Evolutionary conservation across 2,797 vertebrate species (phyloP).

Genomic region (Clarias fuscus): DNA sequence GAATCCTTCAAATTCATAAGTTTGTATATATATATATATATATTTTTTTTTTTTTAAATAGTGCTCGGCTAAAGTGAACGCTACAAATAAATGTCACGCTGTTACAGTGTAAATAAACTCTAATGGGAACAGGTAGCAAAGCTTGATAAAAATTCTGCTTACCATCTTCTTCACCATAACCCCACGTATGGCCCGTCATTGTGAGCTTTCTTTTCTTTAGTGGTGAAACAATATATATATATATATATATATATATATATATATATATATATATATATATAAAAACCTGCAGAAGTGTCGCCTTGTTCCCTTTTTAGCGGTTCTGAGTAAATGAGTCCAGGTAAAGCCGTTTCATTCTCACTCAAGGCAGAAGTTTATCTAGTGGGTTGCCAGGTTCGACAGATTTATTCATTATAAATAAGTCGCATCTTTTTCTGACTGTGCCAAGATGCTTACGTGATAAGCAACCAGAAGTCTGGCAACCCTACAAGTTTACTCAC

Average conservation of each 20-base stretch:
- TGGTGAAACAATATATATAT: background rate
- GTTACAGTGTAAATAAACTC: background rate
- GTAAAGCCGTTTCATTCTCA: background rate
- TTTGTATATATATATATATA: no score
- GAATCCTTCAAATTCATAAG: background rate
- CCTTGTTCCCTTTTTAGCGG: background rate
- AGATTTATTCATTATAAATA: no score
- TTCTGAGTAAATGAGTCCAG: background rate
- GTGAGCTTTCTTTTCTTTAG: constrained; percentile 14
- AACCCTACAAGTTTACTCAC: background rate
- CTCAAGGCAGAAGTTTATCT: background rate
- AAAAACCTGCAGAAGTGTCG: no score
- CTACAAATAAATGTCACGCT: background rate
- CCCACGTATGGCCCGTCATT: constrained; percentile 90
- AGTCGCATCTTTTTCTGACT: no score
- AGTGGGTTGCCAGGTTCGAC: constrained; percentile 1
- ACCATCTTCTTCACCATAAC: constrained; percentile 93
- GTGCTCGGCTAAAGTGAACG: background rate
- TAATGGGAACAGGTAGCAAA: background rate
- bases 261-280: no score
- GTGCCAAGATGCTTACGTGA: background rate
- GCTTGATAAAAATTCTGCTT: constrained; percentile 60
- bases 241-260: no score
- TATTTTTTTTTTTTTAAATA: constrained; percentile 3
- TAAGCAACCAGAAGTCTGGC: background rate